A percentile compares a stretch with the other conserved stretches of the same genome.
These are phyloP conservation scores for Athalia circularis DNA, from an alignment of 2,888 invertebrate genomes.

Conservation along the genomic window DNA sequence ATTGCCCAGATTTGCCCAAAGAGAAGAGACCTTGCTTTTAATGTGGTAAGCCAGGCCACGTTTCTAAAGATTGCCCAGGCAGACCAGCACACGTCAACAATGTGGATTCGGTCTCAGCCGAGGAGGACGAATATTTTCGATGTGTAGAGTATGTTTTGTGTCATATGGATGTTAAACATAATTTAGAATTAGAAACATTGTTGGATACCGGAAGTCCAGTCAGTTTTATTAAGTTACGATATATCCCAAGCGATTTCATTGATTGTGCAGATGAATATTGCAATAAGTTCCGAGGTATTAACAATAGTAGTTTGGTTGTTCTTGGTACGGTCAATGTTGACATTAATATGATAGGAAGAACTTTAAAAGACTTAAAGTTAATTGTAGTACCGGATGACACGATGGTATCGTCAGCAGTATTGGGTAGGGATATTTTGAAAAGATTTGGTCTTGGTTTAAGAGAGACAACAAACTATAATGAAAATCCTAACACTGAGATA, in stretches of 20 bases:
- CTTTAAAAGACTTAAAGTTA: conserved; percentile 20
- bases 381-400: conserved; percentile 50
- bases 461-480: not conserved
- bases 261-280: not conserved
- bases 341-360: conserved; percentile 22
- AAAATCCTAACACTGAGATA: conserved; percentile 40
- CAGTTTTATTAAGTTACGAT: conserved; percentile 48
- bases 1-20: not conserved
- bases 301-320: conserved; percentile 37
- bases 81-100: not conserved
- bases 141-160: not conserved
- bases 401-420: conserved; percentile 45
- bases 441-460: conserved; percentile 45
- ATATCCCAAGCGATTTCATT: conserved; percentile 42
- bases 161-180: not conserved
- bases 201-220: conserved; percentile 47
- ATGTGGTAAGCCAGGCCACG: not conserved
- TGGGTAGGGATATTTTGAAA: conserved; percentile 46
- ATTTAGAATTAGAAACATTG: conserved; percentile 37
- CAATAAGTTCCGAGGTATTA: conserved; percentile 44
- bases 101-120: not conserved
- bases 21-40: not conserved
- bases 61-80: not conserved
- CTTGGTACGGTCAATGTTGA: conserved; percentile 32
- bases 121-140: conserved; percentile 4